Conservation (phyloP, 2,113 vertebrate genomes). For the Aythya baeri region DNA sequence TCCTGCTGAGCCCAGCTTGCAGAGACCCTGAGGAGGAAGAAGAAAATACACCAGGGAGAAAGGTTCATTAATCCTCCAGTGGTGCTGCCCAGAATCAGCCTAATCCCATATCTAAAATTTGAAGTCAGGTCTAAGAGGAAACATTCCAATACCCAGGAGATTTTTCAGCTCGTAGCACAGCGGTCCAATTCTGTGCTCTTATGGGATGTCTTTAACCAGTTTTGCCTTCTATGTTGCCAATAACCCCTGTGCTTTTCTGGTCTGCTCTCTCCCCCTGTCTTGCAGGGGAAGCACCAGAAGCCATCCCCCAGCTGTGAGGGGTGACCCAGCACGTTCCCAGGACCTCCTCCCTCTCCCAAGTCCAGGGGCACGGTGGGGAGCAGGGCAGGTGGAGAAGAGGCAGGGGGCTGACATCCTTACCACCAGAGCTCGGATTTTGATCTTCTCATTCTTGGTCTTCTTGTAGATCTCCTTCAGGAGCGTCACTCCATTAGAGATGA, state of each 20-base stretch:
- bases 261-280: not conserved
- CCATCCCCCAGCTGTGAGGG: not conserved
- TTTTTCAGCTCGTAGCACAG: not conserved
- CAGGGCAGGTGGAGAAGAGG: not conserved
- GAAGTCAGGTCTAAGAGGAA: not conserved
- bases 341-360: not conserved
- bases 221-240: not conserved
- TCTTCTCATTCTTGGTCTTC: slow-evolving; percentile 96
- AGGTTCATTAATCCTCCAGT: not conserved
- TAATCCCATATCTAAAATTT: not conserved
- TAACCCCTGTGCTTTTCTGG: not conserved
- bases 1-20: slow-evolving; percentile 96
- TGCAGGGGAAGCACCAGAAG: not conserved
- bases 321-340: not conserved
- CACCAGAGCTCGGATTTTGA: slow-evolving; percentile 96
- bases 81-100: not conserved
- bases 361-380: rapidly evolving
- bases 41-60: not conserved
- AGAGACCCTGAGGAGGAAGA: slow-evolving; percentile 85
- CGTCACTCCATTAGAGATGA: slow-evolving; percentile 91
- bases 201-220: not conserved
- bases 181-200: not conserved
- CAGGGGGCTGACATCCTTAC: slow-evolving; percentile 75
- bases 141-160: not conserved
- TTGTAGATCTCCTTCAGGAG: slow-evolving; percentile 98